Evolutionary conservation across 1,140 invertebrate genomes (phyloP), one percentile per base, ranked within the genome.

Genomic region (Babylonia areolata): DNA sequence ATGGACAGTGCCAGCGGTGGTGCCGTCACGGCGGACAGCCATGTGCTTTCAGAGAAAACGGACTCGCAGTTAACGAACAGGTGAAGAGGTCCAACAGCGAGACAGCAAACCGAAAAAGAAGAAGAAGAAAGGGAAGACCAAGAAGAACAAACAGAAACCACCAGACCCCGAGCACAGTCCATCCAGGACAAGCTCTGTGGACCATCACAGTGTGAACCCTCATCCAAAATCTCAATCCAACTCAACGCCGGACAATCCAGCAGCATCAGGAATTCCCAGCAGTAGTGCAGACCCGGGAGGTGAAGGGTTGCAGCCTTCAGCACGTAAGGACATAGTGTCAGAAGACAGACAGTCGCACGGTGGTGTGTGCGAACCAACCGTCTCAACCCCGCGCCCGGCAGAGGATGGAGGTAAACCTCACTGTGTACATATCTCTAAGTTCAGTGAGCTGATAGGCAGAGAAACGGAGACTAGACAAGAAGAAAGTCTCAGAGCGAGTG

Each of bases 81-180:
- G 11, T 5, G 78, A 80, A 12, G 78, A 80, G 23, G 17, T 37
- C 11, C 78, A 80, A 33, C 78, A 80, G 20, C 42, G 12, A 15
- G 42, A 80, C 40, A n/a, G n/a, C n/a, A 80, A 80, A 28, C 33
- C 78, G 23, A 80, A 80, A 33, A 80, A 80, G 78, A 80, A 80
- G 78, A 80, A 80, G 54, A 80, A 80, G 78, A 80, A 80, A 80
- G 28, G 39, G 9, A 80, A 80, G 42, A 54, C 5, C 78, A 80
- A 80, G 78, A 80, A 80, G 23, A 51, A 51, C 78, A 80, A 80
- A 35, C 78, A 51, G 33, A 51, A 80, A 54, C 75, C 6, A 6
- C 37, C 37, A 40, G 71, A 73, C 33, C 71, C 23, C 6, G 71
- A 75, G 71, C 11, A 35, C n/a, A n/a, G n/a, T n/a, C 3, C 28